A percentile compares a stretch with the other conserved stretches of the same genome.
Conservation (phyloP, 2,797 vertebrate species). For the Cyprinodon diabolis region DNA sequence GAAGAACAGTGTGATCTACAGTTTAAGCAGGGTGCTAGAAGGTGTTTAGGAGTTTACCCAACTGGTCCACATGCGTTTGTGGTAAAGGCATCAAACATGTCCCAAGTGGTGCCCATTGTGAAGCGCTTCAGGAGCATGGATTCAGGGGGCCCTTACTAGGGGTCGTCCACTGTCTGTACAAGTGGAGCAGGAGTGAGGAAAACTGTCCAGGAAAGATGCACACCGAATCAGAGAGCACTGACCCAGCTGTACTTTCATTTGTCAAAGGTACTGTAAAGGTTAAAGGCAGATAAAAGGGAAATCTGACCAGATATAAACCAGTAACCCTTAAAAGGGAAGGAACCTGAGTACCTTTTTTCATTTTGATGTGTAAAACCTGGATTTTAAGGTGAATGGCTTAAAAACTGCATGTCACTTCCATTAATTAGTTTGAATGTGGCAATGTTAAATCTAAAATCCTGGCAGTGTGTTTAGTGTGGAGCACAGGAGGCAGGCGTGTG, state of each 20-base stretch:
- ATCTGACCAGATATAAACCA: not conserved
- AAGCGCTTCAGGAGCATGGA: too few relatives aligned
- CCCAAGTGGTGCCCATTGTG: too few relatives aligned
- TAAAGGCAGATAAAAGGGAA: not conserved
- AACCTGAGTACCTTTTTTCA: not conserved
- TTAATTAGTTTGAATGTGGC: not conserved
- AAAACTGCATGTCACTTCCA: not conserved
- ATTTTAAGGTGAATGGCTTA: not conserved
- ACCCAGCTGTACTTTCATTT: not conserved
- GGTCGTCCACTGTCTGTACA: too few relatives aligned
- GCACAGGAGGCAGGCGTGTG: not conserved
- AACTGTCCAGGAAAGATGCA: not conserved
- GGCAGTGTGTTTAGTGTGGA: not conserved
- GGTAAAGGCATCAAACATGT: too few relatives aligned
- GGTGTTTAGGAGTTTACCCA: too few relatives aligned
- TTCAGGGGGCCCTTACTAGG: too few relatives aligned
- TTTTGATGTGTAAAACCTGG: not conserved
- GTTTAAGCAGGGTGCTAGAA: too few relatives aligned
- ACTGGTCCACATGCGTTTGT: too few relatives aligned
- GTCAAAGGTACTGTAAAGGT: not conserved
- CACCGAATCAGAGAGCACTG: not conserved
- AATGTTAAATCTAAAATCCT: not conserved
- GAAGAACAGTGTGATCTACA: too few relatives aligned
- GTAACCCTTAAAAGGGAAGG: not conserved
- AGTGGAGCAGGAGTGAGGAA: not conserved